A percentile compares a stretch with the other conserved stretches of the same genome.
phyloP scores from a whole-genome alignment of 2,113 vertebrate genomes.

The Petaurus breviceps region DNA sequence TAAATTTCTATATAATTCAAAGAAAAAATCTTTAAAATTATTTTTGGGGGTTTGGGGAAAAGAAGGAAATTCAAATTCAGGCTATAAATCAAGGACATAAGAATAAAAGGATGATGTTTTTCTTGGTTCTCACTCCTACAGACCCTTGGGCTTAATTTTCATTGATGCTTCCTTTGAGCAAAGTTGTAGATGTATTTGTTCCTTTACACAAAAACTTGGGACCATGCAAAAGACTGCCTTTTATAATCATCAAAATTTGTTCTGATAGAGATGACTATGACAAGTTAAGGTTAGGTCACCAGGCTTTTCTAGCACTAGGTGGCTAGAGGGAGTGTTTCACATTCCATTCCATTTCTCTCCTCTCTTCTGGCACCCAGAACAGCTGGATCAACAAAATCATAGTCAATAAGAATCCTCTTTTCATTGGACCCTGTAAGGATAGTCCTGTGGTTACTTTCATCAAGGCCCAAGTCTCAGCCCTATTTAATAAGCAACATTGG shows the following conservation, averaged over 20 bases:
- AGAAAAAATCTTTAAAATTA: slow-evolving; percentile 10
- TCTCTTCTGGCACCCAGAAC: background rate
- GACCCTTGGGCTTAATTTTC: background rate
- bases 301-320: background rate
- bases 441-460: background rate
- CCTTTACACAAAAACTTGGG: too few species aligned
- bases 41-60: background rate
- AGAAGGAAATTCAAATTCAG: background rate
- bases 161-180: too few species aligned
- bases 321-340: background rate
- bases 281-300: too few species aligned
- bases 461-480: background rate
- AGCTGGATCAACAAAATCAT: background rate
- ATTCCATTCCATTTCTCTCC: background rate
- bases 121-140: background rate
- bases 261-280: too few species aligned
- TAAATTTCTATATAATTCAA: background rate
- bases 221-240: too few species aligned
- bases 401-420: background rate
- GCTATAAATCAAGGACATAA: background rate
- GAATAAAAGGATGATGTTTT: slow-evolving; percentile 11
- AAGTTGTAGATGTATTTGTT: too few species aligned
- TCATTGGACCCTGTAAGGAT: background rate
- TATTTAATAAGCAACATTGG: background rate
- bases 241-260: too few species aligned